Base-by-base conservation (phyloP, 1,140 invertebrate species). In the Lucilia sericata region DNA sequence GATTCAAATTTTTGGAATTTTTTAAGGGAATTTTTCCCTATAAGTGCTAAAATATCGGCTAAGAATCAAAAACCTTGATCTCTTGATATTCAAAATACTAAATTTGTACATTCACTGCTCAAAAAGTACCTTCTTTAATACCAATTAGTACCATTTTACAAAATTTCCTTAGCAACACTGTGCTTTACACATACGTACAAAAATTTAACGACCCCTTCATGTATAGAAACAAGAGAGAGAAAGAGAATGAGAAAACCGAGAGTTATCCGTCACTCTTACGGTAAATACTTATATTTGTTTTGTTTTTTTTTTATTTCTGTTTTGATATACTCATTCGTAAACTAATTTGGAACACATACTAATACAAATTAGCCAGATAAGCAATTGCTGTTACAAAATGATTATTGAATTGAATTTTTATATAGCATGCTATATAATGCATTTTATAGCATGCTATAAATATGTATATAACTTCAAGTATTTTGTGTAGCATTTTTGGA, bases 251-350 rank as follows among this genome's bases (percentile, higher is more conserved):
- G 25, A 42, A 42, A 42, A 42, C 42, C 5, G 0, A 42, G 5
- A 42, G 42, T 0, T 10, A 5, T 8, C 42, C 10, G 7, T 42
- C 42, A 8, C 42, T 42, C 42, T 70, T 70, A 25, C 65, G n/a
- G 19, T 21, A 21, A 70, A 70, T 70, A 21, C 21, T 42, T 17
- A 34, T 55, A 3, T 42, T 36, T 14, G 55, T 82, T 65, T 70
- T 65, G 12, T 82, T 70, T 82, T 70, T 82, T 70, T 36, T 1
- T 82, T 14, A 5, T 82, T 82, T 55, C 51, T 82, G 80, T 82
- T 82, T 80, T 80, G 76, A 47, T 80, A 19, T 51, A 80, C 42
- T 51, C 76, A 49, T 80, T 80, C 76, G 76, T 80, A 80, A 80
- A 80, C 76, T 47, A 80, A 80, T 51, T 25, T 25, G 1, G 49